Base-by-base conservation (phyloP, 1,140 invertebrate species). In the Scylla paramamosain region DNA sequence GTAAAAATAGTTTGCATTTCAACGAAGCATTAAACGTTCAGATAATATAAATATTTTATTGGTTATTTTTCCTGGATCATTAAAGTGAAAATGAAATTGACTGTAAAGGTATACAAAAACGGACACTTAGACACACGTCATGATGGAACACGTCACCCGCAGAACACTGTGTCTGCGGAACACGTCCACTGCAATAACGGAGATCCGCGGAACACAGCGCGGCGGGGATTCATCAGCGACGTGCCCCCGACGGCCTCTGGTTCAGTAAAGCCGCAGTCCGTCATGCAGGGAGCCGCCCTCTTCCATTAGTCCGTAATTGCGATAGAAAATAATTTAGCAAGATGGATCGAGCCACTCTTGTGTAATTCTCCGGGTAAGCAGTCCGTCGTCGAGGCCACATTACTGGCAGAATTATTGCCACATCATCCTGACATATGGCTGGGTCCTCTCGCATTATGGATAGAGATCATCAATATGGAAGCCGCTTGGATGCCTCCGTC, bases 321-420 rank as follows among this genome's bases (percentile, higher is more conserved):
- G n/a, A 77, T 77, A 77, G 67, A 77, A 77, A 77, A 77, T 77
- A 77, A 77, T 77, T 77, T 77, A 77, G n/a, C 67, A n/a, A 77
- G 67, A 77, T 77, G 67, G 67, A 77, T 77, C 67, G 67, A 12
- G 16, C 67, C 67, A 77, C 67, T 77, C 67, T 77, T 77, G 67
- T 77, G 67, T 77, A 77, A 77, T 77, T 77, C 67, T 77, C 67
- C 67, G 67, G 67, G 20, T n/a, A 77, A 77, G 67, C 67, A 77
- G 67, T 77, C 67, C 67, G 67, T 77, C 67, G 67, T n/a, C 67
- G 67, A n/a, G 67, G 67, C 67, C 67, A 77, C 67, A 77, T 77
- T 77, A 77, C 67, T n/a, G 67, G 67, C 67, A 77, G 67, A 77
- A n/a, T 77, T 77, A 77, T 77, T 77, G 67, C 67, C 67, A 7